Evolutionary conservation across 2,888 invertebrate species (phyloP), one percentile per base, ranked within the genome.

Genomic region (Diadegma fenestrale): DNA sequence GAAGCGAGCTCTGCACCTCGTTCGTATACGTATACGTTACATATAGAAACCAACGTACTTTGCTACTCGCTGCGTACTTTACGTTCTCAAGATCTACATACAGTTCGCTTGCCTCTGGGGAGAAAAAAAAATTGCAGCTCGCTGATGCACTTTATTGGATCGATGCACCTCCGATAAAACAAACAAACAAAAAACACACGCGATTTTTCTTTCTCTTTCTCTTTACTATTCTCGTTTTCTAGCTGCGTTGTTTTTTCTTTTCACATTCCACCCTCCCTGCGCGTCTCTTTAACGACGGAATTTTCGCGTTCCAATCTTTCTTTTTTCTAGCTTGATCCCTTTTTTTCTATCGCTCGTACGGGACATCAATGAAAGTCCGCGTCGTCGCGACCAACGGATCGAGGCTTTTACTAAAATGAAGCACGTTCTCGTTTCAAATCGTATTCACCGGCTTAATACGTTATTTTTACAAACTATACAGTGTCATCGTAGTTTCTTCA

Each of bases 61-160:
- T 63, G 33, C 68, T 61, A 63, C 76, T 69, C 73, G 51, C 68
- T 76, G 19, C 68, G 77, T 71, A 79, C 41, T 71, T 51, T 79
- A 79, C 71, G 26, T 30, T 77, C 54, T 61, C 58, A 68, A 77
- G 54, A 84, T 84, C 80, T 80, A 77, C 84, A 80, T 80, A 77
- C 68, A 72, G 81, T 75, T 81, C 64, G 73, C 78, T 82, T 58
- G 71, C 78, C 66, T 58, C 75, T 48, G 19, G 71, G 77, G 54
- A 64, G 48, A 79, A 48, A 73, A 43, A 75, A 68, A 75, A 75
- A 72, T 77, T 78, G 54, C 78, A 63, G 43, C 37, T 63, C 54
- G 61, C 63, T 43, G 81, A 83, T 79, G 85, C 78, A 85, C 75
- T 81, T 85, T 78, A 75, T 64, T 75, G 78, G 81, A 81, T 85